phyloP scores from a whole-genome alignment of 2,113 vertebrate genomes.

The human (Homo sapiens) region GRCh38 chr1:76786001-76786500 shows the following conservation, averaged over 20 bases:
- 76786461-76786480: conserved; percentile 13
- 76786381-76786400: not conserved
- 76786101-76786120: conserved; percentile 33
- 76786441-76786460: not conserved
- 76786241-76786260: not conserved
- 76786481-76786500: conserved; percentile 1
- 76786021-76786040: not conserved
- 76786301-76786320: conserved; percentile 22
- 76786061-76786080: not conserved
- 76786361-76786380: not conserved
- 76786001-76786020: conserved; percentile 46
- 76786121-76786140: not conserved
- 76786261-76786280: not conserved
- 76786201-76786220: not conserved
- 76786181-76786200: not conserved
- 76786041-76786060: not conserved
- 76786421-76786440: conserved; percentile 28
- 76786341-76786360: conserved; percentile 45
- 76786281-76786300: conserved; percentile 4
- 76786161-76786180: conserved; percentile 3
- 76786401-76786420: not conserved
- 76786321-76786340: conserved; percentile 42
- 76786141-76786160: not conserved
- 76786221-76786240: not conserved
- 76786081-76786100: not conserved